Conservation (phyloP, 2,888 invertebrate species). For the Gastrophysa polygoni region DNA sequence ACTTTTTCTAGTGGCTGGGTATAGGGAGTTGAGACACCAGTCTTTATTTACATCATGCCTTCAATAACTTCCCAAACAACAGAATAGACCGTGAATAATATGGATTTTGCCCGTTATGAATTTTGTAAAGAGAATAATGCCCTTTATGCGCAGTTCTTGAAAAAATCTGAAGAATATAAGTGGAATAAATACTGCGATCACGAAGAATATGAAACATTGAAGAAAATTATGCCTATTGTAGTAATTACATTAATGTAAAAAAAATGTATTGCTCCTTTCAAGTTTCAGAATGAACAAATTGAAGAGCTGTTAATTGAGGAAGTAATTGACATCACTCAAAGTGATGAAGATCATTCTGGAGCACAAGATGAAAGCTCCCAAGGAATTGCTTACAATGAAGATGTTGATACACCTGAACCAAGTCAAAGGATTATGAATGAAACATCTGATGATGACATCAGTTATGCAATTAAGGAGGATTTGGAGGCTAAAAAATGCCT, state of each 20-base stretch:
- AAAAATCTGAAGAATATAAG: slow-evolving; percentile 30
- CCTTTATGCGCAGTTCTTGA: slow-evolving; percentile 30
- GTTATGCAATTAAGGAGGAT: slow-evolving; percentile 35
- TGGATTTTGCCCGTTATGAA: slow-evolving; percentile 26
- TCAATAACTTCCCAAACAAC: too few species aligned
- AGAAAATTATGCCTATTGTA: slow-evolving; percentile 34
- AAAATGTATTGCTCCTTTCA: too few species aligned
- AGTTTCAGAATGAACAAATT: slow-evolving; percentile 5
- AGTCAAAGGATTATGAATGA: slow-evolving; percentile 16
- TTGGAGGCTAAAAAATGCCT: slow-evolving; percentile 28
- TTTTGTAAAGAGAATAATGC: slow-evolving; percentile 33
- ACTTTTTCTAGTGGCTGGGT: too few species aligned
- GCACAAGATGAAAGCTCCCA: background rate
- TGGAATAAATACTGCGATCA: slow-evolving; percentile 30
- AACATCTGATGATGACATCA: slow-evolving; percentile 27
- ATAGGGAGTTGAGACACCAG: too few species aligned
- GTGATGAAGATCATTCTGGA: slow-evolving; percentile 25
- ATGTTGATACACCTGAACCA: slow-evolving; percentile 2
- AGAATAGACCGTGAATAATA: too few species aligned
- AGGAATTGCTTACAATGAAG: background rate
- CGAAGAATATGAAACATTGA: slow-evolving; percentile 27
- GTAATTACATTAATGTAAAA: background rate
- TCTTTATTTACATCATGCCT: too few species aligned
- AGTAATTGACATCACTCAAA: slow-evolving; percentile 31
- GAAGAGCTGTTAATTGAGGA: background rate